Percentiles rank a stretch among this genome's conserved stretches.
phyloP scores from a whole-genome alignment of 92 coral and sea anemone species.

The Zoanthus sociatus region DNA sequence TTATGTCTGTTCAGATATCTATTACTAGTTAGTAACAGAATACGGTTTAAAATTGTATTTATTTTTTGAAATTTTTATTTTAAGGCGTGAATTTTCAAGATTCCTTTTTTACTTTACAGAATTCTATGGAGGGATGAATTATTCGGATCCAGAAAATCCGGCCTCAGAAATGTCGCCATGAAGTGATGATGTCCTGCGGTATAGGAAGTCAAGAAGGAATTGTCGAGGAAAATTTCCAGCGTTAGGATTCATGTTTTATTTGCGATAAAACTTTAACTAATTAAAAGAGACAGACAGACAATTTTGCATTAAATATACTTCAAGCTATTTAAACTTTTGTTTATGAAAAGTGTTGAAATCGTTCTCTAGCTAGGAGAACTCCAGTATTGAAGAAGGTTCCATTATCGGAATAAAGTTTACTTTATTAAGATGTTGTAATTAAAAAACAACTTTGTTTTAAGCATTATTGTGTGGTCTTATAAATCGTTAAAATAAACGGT shows the following conservation, averaged over 20 bases:
- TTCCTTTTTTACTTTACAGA: constrained; percentile 1
- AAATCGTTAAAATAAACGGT: not conserved
- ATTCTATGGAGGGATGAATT: constrained; percentile 28
- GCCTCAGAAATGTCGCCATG: not conserved
- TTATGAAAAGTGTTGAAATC: not conserved
- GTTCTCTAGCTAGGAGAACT: not conserved
- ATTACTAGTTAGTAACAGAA: too few species aligned
- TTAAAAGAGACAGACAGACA: too few species aligned
- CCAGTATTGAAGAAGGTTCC: not conserved
- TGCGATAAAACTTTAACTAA: too few species aligned
- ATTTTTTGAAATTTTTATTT: too few species aligned
- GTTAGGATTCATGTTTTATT: not conserved
- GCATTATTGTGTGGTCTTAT: not conserved
- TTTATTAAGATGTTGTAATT: not conserved
- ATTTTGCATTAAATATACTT: not conserved
- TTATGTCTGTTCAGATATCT: too few species aligned
- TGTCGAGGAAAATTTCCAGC: not conserved
- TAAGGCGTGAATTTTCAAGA: not conserved
- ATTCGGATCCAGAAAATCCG: constrained; percentile 25
- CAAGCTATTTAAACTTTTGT: not conserved
- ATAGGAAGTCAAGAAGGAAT: not conserved
- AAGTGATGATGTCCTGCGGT: not conserved
- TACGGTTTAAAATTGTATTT: too few species aligned
- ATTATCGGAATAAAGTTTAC: not conserved
- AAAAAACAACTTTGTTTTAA: not conserved